phyloP scores from a whole-genome alignment of 2,113 vertebrate genomes.

The Atlantisia rogersi region DNA sequence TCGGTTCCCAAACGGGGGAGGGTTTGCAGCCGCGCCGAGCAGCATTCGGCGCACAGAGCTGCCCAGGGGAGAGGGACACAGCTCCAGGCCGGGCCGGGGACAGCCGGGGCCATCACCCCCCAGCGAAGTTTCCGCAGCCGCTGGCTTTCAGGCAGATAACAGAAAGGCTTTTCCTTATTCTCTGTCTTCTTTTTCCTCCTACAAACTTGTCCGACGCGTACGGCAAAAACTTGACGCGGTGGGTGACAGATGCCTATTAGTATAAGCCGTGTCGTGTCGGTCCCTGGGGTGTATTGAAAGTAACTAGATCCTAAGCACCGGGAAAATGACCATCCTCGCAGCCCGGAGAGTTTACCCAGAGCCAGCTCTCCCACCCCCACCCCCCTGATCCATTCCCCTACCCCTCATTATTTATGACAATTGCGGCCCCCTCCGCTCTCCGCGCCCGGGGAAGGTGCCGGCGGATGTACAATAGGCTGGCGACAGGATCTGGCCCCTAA shows the following conservation, averaged over 20 bases:
- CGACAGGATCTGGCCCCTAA: background rate
- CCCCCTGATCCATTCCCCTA: background rate
- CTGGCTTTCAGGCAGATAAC: background rate
- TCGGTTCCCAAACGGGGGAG: background rate
- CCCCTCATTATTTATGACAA: background rate
- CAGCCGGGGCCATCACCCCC: background rate
- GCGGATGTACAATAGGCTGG: background rate
- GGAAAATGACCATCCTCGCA: conserved; percentile 35
- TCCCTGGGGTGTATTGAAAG: conserved; percentile 46
- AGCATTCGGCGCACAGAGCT: background rate
- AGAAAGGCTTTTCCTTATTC: background rate
- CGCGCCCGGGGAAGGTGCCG: background rate
- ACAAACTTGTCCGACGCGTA: conserved; percentile 20
- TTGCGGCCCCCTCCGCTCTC: background rate
- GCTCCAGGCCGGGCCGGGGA: background rate
- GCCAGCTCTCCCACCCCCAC: background rate
- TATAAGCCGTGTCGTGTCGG: conserved; percentile 6
- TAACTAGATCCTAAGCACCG: conserved; percentile 54
- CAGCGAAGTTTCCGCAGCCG: background rate
- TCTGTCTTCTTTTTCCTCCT: background rate
- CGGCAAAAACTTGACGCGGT: conserved; percentile 63
- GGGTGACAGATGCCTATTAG: conserved; percentile 69
- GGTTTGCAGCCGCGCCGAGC: background rate
- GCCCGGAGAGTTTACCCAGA: conserved; percentile 30
- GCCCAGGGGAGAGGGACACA: background rate